Base-by-base conservation (phyloP, 1,140 invertebrate species). In the Pachypeltis micranthus region DNA sequence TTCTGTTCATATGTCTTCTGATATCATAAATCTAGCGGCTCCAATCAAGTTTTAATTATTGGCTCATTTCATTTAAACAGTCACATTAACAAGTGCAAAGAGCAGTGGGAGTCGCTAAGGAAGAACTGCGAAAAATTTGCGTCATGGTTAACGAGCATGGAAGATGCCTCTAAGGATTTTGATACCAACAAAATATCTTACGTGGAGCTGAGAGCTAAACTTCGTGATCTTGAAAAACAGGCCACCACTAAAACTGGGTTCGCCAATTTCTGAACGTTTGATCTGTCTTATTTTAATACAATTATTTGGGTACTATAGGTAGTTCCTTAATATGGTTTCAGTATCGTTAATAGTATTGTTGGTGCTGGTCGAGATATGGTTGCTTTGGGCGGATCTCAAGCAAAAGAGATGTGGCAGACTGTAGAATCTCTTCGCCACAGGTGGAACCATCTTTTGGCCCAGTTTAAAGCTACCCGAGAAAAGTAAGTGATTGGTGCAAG, bases 81-180 rank as follows among this genome's bases (percentile, higher is more conserved):
- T n/a, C n/a, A n/a, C n/a, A n/a, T n/a, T n/a, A n/a, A n/a, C 2
- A 65, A 65, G 24, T 65, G 64, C 28, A 66, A 63, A 63, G 65
- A 66, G 31, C 62, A 66, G 44, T 64, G 62, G 62, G 65, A 64
- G 27, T 61, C 58, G 19, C 26, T 63, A 19, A 54, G 44, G 44
- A 63, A 66, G 29, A 64, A 66, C 19, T 64, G 65, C 29, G 65
- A 64, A n/a, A 66, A 62, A 24, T 64, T 66, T 28, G 59, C 44
- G 19, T 44, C 47, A 2, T 66, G 65, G 62, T 51, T 66, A 10
- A 25, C 62, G 1, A 47, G 21, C 14, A 65, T 65, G 64, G 64
- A 65, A 44, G 39, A 29, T 34, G 64, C 51, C 23, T 54, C 58
- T 1, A 62, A 62, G 19, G 64, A 65, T 23, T 61, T 65, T 47